These are phyloP conservation scores for Achlya flavicornis DNA, from an alignment of 2,888 invertebrate species.

Conservation along the genomic window DNA sequence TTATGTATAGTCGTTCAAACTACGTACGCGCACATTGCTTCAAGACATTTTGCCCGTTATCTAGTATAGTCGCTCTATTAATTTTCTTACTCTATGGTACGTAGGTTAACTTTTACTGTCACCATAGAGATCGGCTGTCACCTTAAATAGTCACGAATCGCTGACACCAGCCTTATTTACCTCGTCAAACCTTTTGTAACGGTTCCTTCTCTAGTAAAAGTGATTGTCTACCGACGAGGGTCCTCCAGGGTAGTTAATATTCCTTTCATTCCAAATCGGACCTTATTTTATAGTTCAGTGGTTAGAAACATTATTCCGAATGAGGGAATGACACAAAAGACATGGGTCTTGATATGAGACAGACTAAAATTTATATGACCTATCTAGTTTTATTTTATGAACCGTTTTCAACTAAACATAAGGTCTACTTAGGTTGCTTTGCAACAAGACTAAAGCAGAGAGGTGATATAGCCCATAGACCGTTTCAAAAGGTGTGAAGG, in stretches of 20 bases:
- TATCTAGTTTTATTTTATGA: background rate
- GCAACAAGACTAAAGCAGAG: no score
- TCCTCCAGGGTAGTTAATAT: background rate
- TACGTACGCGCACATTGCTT: no score
- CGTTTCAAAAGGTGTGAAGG: no score
- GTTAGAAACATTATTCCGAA: background rate
- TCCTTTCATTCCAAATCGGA: background rate
- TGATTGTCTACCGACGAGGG: conserved; percentile 4
- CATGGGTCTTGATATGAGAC: background rate
- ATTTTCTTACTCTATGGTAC: background rate
- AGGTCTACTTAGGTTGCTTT: background rate
- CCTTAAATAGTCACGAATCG: background rate
- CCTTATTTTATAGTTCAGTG: conserved; percentile 11
- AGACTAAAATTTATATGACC: background rate
- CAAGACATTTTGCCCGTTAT: no score
- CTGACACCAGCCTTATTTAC: background rate
- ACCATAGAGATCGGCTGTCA: no score
- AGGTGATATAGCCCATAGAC: no score
- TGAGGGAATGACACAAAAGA: conserved; percentile 3
- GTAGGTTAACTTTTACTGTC: background rate
- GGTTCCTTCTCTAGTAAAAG: background rate
- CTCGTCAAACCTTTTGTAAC: background rate
- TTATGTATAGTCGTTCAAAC: no score
- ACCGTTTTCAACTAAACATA: background rate
- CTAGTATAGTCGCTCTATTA: no score